Evolutionary conservation across 2,888 invertebrate species (phyloP), one percentile per base, ranked within the genome.

Genomic region (Prenolepis imparis): DNA sequence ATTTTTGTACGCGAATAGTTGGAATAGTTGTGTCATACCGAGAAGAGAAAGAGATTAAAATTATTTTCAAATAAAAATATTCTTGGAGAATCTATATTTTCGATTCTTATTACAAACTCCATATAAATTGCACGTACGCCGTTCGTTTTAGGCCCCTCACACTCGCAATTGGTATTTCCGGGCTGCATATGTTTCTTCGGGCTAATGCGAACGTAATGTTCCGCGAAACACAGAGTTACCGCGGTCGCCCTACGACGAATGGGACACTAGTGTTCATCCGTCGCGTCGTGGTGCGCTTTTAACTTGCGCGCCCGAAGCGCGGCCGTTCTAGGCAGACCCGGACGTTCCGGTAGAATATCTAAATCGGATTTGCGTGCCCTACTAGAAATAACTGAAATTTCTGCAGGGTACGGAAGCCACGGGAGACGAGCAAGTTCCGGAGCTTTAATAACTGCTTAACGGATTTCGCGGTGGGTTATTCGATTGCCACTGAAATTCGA

Each of bases 181-280:
- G 55, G 39, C n/a, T 36, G 75, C 52, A 81, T 83, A 77, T 78
- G 86, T 87, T 88, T 61, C 82, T 72, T 68, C 84, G 82, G 78
- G 86, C 82, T 87, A 86, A 84, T 82, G 64, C 87, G 77, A 80
- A 82, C 77, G 87, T 87, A 86, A 86, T 84, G 88, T 86, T 80
- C 81, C 82, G 84, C 86, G 86, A 87, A 87, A 57, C 57, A 87
- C 84, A 73, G 75, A 85, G 82, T 87, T 83, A 87, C 63, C 36
- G 67, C 74, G 78, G 57, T 67, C 75, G 77, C 32, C 72, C 41
- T 36, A 57, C 63, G 70, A 80, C 78, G 78, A 83, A 84, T 68
- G 67, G 86, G 78, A 84, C 73, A 55, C 64, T n/a, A 32, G 61
- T 39, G 24, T 21, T 21, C 67, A 61, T 77, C 64, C 55, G 61